These are phyloP conservation scores for Autographa pulchrina DNA, from an alignment of 2,888 invertebrate genomes.

Conservation along the genomic window DNA sequence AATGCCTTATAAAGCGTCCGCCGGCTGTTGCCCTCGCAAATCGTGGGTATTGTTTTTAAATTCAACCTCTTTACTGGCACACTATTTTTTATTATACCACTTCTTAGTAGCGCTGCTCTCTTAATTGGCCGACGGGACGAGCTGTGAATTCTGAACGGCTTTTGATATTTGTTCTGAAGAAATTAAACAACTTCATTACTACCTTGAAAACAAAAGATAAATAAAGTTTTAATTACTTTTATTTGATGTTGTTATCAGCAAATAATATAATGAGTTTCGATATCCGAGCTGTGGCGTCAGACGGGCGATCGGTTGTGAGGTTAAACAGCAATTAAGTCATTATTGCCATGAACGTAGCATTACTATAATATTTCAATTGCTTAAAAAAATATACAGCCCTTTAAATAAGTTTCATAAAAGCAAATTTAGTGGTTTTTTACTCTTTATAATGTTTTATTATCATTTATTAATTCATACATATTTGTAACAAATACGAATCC, in stretches of 20 bases:
- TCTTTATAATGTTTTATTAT: background rate
- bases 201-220: background rate
- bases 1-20: conserved; percentile 63
- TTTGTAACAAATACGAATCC: background rate
- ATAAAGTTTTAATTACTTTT: background rate
- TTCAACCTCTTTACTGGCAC: conserved; percentile 53
- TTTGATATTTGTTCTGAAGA: background rate
- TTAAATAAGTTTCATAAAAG: background rate
- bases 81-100: conserved; percentile 56
- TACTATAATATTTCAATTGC: background rate
- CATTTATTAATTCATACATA: background rate
- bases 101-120: conserved; percentile 64
- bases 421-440: background rate
- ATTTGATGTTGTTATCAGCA: background rate
- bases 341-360: background rate
- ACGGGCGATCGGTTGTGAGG: background rate
- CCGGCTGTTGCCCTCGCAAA: conserved; percentile 62
- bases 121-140: conserved; percentile 61
- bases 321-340: background rate
- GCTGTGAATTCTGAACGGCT: conserved; percentile 53
- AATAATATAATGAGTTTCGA: background rate
- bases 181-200: conserved; percentile 1
- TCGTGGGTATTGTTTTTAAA: conserved; percentile 63
- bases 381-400: background rate
- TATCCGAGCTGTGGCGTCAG: background rate